Base-by-base conservation (phyloP, 1,140 invertebrate species). In the Heterodera schachtii region DNA sequence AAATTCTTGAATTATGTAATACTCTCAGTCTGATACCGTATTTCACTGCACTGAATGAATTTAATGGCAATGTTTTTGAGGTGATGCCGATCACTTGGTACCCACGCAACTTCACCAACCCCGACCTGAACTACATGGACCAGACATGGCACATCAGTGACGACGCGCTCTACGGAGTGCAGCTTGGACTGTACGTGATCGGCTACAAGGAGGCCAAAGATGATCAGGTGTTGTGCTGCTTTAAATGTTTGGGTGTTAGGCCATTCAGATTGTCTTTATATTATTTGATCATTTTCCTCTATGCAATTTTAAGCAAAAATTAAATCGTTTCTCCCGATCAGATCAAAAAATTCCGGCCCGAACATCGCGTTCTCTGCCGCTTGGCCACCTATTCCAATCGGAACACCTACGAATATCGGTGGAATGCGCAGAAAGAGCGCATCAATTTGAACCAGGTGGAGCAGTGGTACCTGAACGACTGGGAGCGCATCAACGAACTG, bases 311-410 rank as follows among this genome's bases (percentile, higher is more conserved):
- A 31, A 31, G 31, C 31, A 31, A 31, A 31, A 31, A 71, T 71
- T 19, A 64, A 43, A 84, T 74, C 31, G 31, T 60, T 76, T 47
- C 0, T 52, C 43, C 66, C 31, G 78, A n/a, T 81, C 67, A 89
- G 86, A 89, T 89, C 78, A 89, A 89, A 79, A 89, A 89, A 70
- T 89, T 90, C 88, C 82, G 87, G 9, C 88, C 89, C 13, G 86
- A 85, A 60, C 89, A 89, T 77, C 83, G 87, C 69, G 85, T 87
- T 11, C 79, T 89, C 13, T 84, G 83, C 67, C 86, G 88, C 6
- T 78, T 89, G 13, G 79, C 86, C 9, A 80, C 82, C 16, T 83
- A 84, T 60, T 81, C 84, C 7, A 89, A 89, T 67, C 78, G 85
- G 41, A 90, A 90, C 75, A 86, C 69, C n/a, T 79, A 76, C 19